Evolutionary conservation across 2,797 vertebrate species (phyloP).

Genomic region (Hemibagrus guttatus): DNA sequence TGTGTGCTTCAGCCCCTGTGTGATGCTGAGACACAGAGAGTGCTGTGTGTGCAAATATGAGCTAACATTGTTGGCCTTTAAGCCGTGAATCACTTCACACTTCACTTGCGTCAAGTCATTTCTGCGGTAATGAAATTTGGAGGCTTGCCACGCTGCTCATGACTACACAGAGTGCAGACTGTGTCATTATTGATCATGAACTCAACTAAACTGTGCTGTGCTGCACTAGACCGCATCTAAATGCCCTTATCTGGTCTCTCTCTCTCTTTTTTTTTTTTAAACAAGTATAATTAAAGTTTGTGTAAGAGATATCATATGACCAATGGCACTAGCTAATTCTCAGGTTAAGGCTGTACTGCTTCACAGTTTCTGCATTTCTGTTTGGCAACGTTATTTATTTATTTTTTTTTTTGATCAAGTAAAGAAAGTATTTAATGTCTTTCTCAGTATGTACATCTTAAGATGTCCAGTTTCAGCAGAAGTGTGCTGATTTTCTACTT

Average conservation of each 20-base stretch:
- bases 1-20: background rate
- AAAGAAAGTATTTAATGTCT: background rate
- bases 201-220: background rate
- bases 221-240: background rate
- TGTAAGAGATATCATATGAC: background rate
- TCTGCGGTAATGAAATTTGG: constrained; percentile 45
- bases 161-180: background rate
- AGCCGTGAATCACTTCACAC: constrained; percentile 41
- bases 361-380: background rate
- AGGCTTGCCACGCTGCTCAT: constrained; percentile 41
- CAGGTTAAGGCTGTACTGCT: background rate
- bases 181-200: constrained; percentile 39
- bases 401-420: background rate
- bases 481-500: background rate
- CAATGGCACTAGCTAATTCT: background rate
- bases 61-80: constrained; percentile 49
- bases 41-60: constrained; percentile 51
- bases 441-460: background rate
- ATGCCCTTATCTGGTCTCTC: background rate
- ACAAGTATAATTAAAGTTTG: background rate
- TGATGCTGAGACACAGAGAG: constrained; percentile 28
- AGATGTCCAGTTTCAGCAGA: background rate
- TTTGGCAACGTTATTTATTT: background rate
- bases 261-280: background rate
- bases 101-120: constrained; percentile 41